Base-by-base conservation (phyloP, 2,113 vertebrate genomes). In the Coturnix japonica region DNA sequence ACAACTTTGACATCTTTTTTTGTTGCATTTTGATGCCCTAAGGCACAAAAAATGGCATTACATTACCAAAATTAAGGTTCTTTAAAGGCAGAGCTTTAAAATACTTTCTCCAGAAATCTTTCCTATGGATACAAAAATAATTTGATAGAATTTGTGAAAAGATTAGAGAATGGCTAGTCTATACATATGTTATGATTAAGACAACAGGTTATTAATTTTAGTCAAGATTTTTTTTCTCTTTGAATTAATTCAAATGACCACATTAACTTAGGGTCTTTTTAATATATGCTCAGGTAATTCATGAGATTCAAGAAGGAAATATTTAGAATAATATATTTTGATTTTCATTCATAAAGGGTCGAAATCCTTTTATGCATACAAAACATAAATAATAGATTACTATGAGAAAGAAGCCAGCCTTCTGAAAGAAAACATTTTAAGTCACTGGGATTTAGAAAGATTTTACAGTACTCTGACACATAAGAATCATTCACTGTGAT, bases 11-110 rank as follows among this genome's bases (percentile, higher is more conserved):
- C 53, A 64, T 69, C 9, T 71, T 12, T 64, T 81, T 26, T 69
- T 30, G 46, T 72, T 14, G 49, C 20, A 65, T 69, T 66, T 79
- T 0, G 0, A 63, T 41, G 7, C 20, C 19, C 59, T 49, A 10
- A 13, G 30, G 60, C 15, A 85, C 30, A 19, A 67, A 89, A 67
- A 85, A 89, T 10, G 7, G 19, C 25, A 71, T 11, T 30, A 81
- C 25, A 65, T 30, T 47, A 69, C 6, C 6, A 87, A 30, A 1
- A 72, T 51, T 10, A 53, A 11, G 2, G 4, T n/a, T 79, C 18
- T 56, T 64, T 73, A 35, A 79, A 80, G 11, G 25, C 10, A 73
- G 20, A 75, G 11, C 28, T 9, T 61, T 72, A 69, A 89, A 60
- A 6, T 3, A 72, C 18, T 4, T 87, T 85, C 44, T 44, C 25